phyloP scores from a whole-genome alignment of 1,140 invertebrate species.

The Hycleus cichorii region DNA sequence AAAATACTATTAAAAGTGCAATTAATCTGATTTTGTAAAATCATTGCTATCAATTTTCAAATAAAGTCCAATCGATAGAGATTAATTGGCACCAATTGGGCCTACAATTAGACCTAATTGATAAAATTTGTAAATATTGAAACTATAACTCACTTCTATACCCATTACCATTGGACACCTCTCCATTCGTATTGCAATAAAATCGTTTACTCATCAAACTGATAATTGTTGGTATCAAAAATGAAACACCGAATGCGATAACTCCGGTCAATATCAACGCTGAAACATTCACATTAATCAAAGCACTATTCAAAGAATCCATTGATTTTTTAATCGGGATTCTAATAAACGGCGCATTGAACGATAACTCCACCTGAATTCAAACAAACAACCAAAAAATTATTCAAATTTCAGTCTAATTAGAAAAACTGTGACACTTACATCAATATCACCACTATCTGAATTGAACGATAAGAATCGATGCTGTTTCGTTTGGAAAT shows the following conservation, averaged over 20 bases:
- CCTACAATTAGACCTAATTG: too few relatives aligned
- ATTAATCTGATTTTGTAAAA: too few relatives aligned
- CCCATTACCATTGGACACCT: too few relatives aligned
- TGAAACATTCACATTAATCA: slow-evolving; percentile 36
- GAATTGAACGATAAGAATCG: slow-evolving; percentile 32
- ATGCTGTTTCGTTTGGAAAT: slow-evolving; percentile 19
- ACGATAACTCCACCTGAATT: slow-evolving; percentile 36
- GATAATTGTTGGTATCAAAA: slow-evolving; percentile 29
- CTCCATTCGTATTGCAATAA: slow-evolving; percentile 19
- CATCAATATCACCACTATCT: slow-evolving; percentile 26
- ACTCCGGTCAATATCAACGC: slow-evolving; percentile 31
- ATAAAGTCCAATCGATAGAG: too few relatives aligned
- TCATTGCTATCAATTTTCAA: too few relatives aligned
- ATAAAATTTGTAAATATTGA: too few relatives aligned
- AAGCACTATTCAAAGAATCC: slow-evolving; percentile 22
- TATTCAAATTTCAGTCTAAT: background rate
- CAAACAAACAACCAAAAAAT: slow-evolving; percentile 2
- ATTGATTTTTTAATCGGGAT: slow-evolving; percentile 37
- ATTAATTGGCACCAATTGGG: too few relatives aligned
- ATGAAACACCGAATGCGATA: slow-evolving; percentile 27
- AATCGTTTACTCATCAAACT: slow-evolving; percentile 22
- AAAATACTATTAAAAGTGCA: too few relatives aligned
- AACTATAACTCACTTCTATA: too few relatives aligned
- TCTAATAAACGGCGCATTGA: slow-evolving; percentile 35
- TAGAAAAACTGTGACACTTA: slow-evolving; percentile 9